A percentile compares a stretch with the other conserved stretches of the same genome.
phyloP scores from a whole-genome alignment of 2,113 vertebrate genomes.

The Phaetusa simplex region DNA sequence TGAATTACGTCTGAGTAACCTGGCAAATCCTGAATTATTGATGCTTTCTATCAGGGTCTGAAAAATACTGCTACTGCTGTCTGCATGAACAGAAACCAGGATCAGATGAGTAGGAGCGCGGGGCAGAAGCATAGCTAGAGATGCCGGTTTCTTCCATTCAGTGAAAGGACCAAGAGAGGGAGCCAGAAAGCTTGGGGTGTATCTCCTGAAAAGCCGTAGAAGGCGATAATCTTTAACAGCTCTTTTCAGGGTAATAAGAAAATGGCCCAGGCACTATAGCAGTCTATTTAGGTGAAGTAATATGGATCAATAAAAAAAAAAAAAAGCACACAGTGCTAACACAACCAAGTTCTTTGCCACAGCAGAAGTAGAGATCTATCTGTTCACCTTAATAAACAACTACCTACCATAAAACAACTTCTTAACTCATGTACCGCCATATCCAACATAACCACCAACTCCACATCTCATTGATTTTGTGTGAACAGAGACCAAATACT shows the following conservation, averaged over 20 bases:
- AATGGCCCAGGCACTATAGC: background rate
- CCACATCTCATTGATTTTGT: background rate
- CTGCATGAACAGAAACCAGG: background rate
- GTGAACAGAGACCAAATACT: background rate
- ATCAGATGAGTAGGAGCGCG: background rate
- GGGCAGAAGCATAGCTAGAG: background rate
- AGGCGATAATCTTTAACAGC: background rate
- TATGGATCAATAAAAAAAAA: background rate
- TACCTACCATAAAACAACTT: background rate
- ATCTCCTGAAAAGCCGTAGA: background rate
- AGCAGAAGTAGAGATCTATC: background rate
- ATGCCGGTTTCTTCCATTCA: background rate
- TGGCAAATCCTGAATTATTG: conserved; percentile 18
- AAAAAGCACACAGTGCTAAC: background rate
- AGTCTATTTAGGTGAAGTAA: background rate
- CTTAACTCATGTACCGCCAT: background rate
- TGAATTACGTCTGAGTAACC: background rate
- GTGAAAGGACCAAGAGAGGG: background rate
- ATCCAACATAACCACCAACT: background rate
- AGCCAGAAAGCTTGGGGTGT: background rate
- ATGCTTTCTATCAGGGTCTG: background rate
- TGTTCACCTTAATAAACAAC: conserved; percentile 1
- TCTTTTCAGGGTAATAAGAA: background rate
- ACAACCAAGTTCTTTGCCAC: background rate
- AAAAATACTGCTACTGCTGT: background rate